A percentile compares a stretch with the other conserved stretches of the same genome.
These are phyloP conservation scores for Patella caerulea DNA, from an alignment of 2,888 invertebrate genomes.

Conservation along the genomic window DNA sequence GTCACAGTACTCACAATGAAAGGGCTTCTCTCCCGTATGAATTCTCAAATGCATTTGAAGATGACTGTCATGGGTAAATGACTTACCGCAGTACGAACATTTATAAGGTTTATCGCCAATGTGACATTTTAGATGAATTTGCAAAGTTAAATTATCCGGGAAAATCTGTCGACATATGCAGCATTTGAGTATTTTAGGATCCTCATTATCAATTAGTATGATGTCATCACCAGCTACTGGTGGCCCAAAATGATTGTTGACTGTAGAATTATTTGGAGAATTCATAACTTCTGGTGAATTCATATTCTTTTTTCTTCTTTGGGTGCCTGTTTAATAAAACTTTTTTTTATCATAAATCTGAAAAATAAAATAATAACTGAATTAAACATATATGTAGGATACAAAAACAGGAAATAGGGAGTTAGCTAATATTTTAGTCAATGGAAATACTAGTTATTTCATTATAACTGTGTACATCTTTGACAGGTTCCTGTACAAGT, in stretches of 20 bases:
- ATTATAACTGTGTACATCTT: too few relatives aligned
- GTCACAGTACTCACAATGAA: conserved; percentile 15
- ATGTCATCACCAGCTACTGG: background rate
- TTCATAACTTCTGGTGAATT: too few relatives aligned
- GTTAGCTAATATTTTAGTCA: too few relatives aligned
- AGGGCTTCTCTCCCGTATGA: conserved; percentile 15
- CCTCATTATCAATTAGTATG: background rate
- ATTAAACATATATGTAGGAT: too few relatives aligned
- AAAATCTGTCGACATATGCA: background rate
- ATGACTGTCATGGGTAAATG: conserved; percentile 13
- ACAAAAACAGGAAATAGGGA: too few relatives aligned
- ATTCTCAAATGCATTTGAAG: conserved; percentile 13
- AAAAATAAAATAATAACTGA: too few relatives aligned
- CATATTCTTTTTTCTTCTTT: too few relatives aligned
- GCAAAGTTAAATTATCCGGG: conserved; percentile 4
- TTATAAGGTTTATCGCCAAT: conserved; percentile 12
- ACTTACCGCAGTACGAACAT: conserved; percentile 8
- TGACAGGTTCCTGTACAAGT: too few relatives aligned
- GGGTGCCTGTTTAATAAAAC: too few relatives aligned
- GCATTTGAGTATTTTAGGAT: background rate
- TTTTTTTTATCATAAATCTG: too few relatives aligned
- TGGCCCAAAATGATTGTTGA: background rate
- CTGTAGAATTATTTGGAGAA: too few relatives aligned
- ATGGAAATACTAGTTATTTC: too few relatives aligned
- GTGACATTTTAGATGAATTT: conserved; percentile 16